Base-by-base conservation (phyloP, 2,113 vertebrate species). In the Trematomus loennbergii region DNA sequence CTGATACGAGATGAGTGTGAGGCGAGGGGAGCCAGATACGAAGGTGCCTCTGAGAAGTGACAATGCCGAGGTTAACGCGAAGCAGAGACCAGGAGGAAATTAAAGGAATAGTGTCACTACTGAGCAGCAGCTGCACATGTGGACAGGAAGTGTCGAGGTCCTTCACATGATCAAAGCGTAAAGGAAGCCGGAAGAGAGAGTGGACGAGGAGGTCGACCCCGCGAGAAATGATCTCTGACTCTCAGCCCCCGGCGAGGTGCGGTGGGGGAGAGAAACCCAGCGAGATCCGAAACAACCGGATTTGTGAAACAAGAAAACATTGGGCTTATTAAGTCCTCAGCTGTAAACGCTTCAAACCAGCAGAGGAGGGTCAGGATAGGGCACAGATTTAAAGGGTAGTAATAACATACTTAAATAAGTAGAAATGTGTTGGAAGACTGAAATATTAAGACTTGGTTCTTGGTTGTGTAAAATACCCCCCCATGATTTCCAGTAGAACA, bases 1-100 rank as follows among this genome's bases (percentile, higher is more conserved):
- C 45, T 68, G 85, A 91, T 88, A 86, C 49, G 4, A 78, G 81
- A 60, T 11, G 82, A 91, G 91, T 90, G 91, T 75, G 77, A 81
- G 80, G 22, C 3, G 90, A 94, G 83, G 12, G 13, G 61, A 79
- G 67, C 72, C 91, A 92, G 90, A 83, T 9, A 7, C 0, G 10
- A 65, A 49, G 40, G 75, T 49, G 88, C 76, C 63, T 64, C 36
- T 72, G 84, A 83, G 36, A 22, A 48, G 74, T 20, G 60, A 50
- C 65, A n/a, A 10, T 1, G 18, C 29, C 66, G 53, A 72, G 61
- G 68, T 25, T 49, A 67, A 79, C 1, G 60, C n/a, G 13, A 7
- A 75, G 72, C 81, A 79, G 75, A 82, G 50, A 65, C 15, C 0
- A 9, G 69, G 8, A 29, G 61, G 78, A 82, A 75, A 85, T 88